Conservation (phyloP, 1,140 invertebrate genomes). For the Harlomillsia oculata region DNA sequence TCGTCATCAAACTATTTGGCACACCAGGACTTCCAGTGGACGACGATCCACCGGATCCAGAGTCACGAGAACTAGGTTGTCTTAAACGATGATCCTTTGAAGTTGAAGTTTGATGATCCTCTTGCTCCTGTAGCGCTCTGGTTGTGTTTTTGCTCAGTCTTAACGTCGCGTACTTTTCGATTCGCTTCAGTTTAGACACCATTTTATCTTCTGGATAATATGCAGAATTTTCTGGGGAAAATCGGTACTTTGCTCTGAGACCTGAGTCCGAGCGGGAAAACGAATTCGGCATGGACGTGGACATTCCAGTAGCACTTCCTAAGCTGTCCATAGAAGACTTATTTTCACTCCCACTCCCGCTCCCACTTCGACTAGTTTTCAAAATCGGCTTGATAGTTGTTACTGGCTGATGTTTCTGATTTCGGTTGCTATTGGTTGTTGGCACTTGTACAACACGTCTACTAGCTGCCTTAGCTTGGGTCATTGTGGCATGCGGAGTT, state of each 20-base stretch:
- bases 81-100: not conserved
- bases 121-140: not conserved
- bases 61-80: not conserved
- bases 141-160: slow-evolving; percentile 15
- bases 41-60: not conserved
- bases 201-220: slow-evolving; percentile 17
- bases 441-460: too few relatives aligned
- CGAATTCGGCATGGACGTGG: not conserved
- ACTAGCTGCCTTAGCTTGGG: too few relatives aligned
- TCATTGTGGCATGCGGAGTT: too few relatives aligned
- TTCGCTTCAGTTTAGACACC: slow-evolving; percentile 21
- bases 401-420: not conserved
- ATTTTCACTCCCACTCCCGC: slow-evolving; percentile 31
- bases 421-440: not conserved
- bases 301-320: slow-evolving; percentile 13
- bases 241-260: slow-evolving; percentile 16
- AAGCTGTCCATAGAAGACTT: slow-evolving; percentile 32
- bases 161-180: slow-evolving; percentile 32
- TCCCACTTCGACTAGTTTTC: slow-evolving; percentile 16
- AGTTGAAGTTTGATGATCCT: not conserved
- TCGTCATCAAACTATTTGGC: slow-evolving; percentile 24
- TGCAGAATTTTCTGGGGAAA: not conserved
- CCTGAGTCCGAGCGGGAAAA: slow-evolving; percentile 30
- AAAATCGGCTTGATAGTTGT: slow-evolving; percentile 30
- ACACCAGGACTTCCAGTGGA: not conserved